Evolutionary conservation across 2,888 invertebrate species (phyloP).

Genomic region (Parapristionchus giblindavisi): DNA sequence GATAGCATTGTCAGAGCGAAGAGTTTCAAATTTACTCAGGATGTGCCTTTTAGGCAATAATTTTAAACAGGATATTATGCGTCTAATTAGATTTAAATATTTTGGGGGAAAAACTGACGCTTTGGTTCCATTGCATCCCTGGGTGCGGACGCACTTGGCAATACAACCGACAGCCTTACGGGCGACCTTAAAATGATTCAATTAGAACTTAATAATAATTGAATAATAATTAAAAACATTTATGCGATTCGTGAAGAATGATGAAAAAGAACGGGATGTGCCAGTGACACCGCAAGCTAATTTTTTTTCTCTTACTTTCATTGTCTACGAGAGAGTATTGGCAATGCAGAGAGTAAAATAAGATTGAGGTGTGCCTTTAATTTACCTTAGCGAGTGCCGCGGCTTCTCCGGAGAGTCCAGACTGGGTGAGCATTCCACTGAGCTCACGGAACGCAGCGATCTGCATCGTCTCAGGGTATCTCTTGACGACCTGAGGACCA

Average conservation of each 20-base stretch:
- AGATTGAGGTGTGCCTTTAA: neutral
- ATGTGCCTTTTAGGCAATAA: too few relatives aligned
- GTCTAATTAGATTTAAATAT: too few relatives aligned
- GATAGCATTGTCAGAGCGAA: too few relatives aligned
- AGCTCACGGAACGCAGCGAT: slow-evolving; percentile 37
- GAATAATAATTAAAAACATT: neutral
- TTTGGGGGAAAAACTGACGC: neutral
- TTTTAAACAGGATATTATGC: too few relatives aligned
- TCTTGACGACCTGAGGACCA: slow-evolving; percentile 19
- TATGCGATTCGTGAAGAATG: too few relatives aligned
- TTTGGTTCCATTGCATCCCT: slow-evolving; percentile 20
- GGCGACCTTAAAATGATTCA: slow-evolving; percentile 1
- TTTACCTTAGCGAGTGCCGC: slow-evolving; percentile 6
- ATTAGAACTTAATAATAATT: neutral
- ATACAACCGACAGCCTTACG: slow-evolving; percentile 30
- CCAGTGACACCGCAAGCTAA: too few relatives aligned
- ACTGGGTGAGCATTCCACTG: slow-evolving; percentile 20
- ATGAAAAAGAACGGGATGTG: too few relatives aligned
- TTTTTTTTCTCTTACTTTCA: too few relatives aligned
- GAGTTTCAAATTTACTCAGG: too few relatives aligned
- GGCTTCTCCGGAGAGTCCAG: slow-evolving; percentile 3
- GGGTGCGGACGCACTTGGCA: slow-evolving; percentile 16
- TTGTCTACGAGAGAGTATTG: too few relatives aligned
- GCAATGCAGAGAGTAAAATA: neutral
- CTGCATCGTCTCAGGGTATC: slow-evolving; percentile 31